Evolutionary conservation across 2,113 vertebrate genomes (phyloP).

Genomic region (Oreotrochilus melanogaster): DNA sequence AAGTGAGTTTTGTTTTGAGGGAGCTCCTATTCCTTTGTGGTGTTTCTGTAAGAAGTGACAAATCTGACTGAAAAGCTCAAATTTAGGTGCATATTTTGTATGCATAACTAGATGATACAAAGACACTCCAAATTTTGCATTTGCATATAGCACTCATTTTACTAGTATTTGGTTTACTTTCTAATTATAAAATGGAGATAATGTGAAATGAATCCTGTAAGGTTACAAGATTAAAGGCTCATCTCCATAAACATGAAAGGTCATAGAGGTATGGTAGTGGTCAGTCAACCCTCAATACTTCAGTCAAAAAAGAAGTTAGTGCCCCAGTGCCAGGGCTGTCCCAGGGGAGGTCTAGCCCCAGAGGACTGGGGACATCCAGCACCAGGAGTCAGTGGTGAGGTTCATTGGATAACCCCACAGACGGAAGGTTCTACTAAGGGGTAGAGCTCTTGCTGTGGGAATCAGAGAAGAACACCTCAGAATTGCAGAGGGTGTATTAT

Average conservation of each 20-base stretch:
- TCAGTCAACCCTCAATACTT: background rate
- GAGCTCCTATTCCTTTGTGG: background rate
- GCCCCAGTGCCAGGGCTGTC: background rate
- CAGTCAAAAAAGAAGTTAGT: background rate
- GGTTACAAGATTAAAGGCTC: background rate
- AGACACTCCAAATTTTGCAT: background rate
- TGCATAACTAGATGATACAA: background rate
- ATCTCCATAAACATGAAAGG: background rate
- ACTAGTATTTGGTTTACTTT: background rate
- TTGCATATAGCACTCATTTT: background rate
- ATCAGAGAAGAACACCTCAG: background rate
- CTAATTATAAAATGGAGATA: background rate
- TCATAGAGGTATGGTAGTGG: background rate
- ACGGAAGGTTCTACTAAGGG: rapidly evolving
- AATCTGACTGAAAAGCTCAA: background rate
- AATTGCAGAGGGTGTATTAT: rapidly evolving
- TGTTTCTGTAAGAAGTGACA: background rate
- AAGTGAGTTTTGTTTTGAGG: background rate
- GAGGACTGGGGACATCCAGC: rapidly evolving
- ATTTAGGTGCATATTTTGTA: background rate
- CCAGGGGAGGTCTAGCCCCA: background rate
- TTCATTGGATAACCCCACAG: background rate
- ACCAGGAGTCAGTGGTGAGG: background rate
- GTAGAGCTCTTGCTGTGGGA: background rate
- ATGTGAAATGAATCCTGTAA: background rate